phyloP scores from a whole-genome alignment of 2,797 vertebrate genomes.

The Cyprinella venusta region DNA sequence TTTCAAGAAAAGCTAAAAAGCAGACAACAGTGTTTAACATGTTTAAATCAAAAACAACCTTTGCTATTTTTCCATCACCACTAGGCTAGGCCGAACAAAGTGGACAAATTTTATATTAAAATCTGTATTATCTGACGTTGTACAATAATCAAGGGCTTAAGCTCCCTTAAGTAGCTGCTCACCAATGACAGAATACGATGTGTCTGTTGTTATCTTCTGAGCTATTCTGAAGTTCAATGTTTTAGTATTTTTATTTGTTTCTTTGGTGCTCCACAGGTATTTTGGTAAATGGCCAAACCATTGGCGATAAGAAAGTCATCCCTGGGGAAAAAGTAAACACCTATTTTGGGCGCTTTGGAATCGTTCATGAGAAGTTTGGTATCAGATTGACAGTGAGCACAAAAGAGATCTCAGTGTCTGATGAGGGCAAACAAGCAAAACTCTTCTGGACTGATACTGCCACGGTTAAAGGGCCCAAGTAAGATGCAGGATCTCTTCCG shows the following conservation, averaged over 20 bases:
- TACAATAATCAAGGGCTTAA: neutral
- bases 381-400: constrained; percentile 84
- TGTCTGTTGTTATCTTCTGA: neutral
- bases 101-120: neutral
- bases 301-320: constrained; percentile 79
- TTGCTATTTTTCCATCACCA: neutral
- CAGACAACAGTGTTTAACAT: neutral
- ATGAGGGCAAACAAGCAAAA: constrained; percentile 66
- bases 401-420: constrained; percentile 77
- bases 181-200: neutral
- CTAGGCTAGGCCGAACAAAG: neutral
- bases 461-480: constrained; percentile 72
- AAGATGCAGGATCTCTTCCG: too few species aligned
- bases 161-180: neutral
- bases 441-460: constrained; percentile 83
- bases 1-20: neutral
- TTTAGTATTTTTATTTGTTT: neutral
- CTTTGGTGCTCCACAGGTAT: constrained; percentile 74
- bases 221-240: neutral
- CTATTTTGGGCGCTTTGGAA: constrained; percentile 88
- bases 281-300: constrained; percentile 87
- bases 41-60: neutral
- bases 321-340: constrained; percentile 75
- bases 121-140: neutral
- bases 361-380: constrained; percentile 76